Percentiles rank a stretch among this genome's conserved stretches.
Conservation (phyloP, 2,888 invertebrate genomes). For the Allacma fusca region DNA sequence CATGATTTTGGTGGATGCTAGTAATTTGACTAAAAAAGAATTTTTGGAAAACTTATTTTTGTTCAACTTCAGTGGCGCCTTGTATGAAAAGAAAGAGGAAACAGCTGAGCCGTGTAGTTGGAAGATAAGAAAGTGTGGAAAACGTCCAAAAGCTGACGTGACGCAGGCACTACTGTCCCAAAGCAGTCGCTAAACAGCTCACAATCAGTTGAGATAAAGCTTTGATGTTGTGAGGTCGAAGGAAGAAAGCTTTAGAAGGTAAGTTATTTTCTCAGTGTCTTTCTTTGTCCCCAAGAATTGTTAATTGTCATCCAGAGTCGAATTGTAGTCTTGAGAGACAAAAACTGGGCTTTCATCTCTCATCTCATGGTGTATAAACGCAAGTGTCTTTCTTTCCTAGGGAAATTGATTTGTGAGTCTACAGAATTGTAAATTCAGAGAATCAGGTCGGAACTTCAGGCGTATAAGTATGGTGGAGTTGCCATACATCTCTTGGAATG, state of each 20-base stretch:
- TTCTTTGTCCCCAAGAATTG: neutral
- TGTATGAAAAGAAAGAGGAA: constrained; percentile 11
- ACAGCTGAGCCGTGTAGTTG: neutral
- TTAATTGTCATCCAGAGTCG: too few species aligned
- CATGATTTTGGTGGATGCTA: too few species aligned
- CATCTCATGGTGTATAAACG: too few species aligned
- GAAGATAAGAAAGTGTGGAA: neutral
- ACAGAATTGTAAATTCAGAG: neutral
- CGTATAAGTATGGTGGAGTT: constrained; percentile 9
- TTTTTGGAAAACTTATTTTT: too few species aligned
- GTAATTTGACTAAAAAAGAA: too few species aligned
- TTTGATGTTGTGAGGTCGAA: constrained; percentile 18
- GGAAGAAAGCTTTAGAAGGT: constrained; percentile 15
- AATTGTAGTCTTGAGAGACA: too few species aligned
- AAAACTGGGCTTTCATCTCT: too few species aligned
- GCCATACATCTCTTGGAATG: constrained; percentile 9
- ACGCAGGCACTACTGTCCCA: constrained; percentile 3
- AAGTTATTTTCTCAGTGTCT: constrained; percentile 16
- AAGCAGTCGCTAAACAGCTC: neutral
- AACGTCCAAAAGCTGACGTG: constrained; percentile 27
- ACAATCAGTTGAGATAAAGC: constrained; percentile 16
- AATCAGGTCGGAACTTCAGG: constrained; percentile 19
- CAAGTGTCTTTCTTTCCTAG: too few species aligned
- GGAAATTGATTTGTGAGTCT: neutral
- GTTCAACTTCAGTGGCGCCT: constrained; percentile 11